Conservation (phyloP, 2,888 invertebrate genomes). For the Stegana nigrithorax region DNA sequence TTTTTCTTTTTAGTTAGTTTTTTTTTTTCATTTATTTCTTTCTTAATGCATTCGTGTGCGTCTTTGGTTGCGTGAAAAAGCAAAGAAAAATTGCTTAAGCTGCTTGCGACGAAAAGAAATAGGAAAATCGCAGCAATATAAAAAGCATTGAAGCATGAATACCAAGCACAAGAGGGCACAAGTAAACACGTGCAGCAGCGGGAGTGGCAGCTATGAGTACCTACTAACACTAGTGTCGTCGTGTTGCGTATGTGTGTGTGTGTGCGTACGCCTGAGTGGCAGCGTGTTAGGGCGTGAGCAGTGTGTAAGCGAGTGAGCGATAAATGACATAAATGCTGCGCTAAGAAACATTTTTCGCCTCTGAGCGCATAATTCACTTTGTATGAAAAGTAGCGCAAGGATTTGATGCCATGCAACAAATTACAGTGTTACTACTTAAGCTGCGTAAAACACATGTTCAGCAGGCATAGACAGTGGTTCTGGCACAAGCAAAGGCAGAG, state of each 20-base stretch:
- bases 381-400: conserved; percentile 50
- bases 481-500: no score
- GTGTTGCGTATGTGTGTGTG: not conserved
- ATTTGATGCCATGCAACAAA: conserved; percentile 46
- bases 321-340: conserved; percentile 26
- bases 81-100: not conserved
- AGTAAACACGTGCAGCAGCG: not conserved
- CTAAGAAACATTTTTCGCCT: conserved; percentile 41
- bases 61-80: not conserved
- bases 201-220: not conserved
- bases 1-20: no score
- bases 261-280: not conserved
- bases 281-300: not conserved
- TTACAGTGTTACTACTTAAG: conserved; percentile 43
- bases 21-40: conserved; percentile 27
- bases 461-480: no score
- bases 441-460: no score
- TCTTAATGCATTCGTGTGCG: no score
- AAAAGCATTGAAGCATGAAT: not conserved
- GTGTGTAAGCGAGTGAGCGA: not conserved
- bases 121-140: not conserved
- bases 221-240: not conserved
- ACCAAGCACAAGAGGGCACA: not conserved
- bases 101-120: not conserved
- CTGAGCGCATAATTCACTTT: conserved; percentile 49